These are phyloP conservation scores for Petaurus breviceps DNA, from an alignment of 2,113 vertebrate genomes.

Conservation along the genomic window DNA sequence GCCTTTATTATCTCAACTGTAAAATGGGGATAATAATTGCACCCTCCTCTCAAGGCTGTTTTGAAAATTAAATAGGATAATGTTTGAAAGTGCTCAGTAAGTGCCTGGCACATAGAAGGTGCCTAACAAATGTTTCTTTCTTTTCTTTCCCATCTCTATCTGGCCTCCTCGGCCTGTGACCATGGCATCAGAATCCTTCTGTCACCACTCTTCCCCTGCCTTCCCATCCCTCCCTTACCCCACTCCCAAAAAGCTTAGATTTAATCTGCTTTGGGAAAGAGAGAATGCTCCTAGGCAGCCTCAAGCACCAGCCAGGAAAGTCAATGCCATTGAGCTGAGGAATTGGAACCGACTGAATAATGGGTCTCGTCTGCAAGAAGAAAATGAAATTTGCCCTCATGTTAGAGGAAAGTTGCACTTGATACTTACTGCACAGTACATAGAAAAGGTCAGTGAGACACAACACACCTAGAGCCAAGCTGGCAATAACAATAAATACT, in stretches of 20 bases:
- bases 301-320: neutral
- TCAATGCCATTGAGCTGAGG: slow-evolving; percentile 62
- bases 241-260: neutral
- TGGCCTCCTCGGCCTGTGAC: neutral
- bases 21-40: neutral
- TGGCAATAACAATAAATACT: slow-evolving; percentile 75
- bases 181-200: neutral
- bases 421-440: slow-evolving; percentile 76
- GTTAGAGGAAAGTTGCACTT: slow-evolving; percentile 75
- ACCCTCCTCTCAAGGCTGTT: neutral
- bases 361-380: slow-evolving; percentile 73
- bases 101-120: neutral
- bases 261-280: neutral
- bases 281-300: neutral
- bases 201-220: neutral
- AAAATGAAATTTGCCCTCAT: slow-evolving; percentile 83
- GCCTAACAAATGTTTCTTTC: neutral
- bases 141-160: neutral
- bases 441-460: slow-evolving; percentile 81
- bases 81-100: neutral
- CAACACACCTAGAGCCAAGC: slow-evolving; percentile 69
- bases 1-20: neutral
- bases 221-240: neutral
- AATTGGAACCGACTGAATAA: slow-evolving; percentile 75
- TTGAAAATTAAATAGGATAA: neutral